A percentile compares a stretch with the other conserved stretches of the same genome.
Evolutionary conservation across 2,888 invertebrate species (phyloP).

Genomic region (Pseudococcus viburni): DNA sequence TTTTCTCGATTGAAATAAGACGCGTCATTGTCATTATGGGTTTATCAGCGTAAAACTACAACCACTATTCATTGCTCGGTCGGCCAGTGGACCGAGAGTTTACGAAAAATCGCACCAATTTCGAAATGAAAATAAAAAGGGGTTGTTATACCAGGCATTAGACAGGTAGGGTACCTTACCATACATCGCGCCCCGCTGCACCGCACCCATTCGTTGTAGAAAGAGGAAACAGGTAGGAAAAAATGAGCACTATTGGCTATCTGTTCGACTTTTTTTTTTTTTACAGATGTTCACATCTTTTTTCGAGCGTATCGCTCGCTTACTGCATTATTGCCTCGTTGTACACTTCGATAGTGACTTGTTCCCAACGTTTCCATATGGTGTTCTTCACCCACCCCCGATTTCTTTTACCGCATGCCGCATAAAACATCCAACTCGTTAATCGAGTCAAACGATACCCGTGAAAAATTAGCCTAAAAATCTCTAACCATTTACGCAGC

Average conservation of each 20-base stretch:
- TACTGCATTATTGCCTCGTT: slow-evolving; percentile 16
- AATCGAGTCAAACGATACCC: background rate
- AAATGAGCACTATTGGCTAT: slow-evolving; percentile 61
- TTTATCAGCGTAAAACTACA: no score
- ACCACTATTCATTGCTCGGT: background rate
- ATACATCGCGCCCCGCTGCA: background rate
- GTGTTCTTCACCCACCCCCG: background rate
- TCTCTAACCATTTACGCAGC: background rate
- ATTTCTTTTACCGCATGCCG: background rate
- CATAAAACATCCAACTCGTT: background rate
- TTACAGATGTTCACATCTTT: slow-evolving; percentile 62
- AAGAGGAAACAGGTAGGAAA: slow-evolving; percentile 63
- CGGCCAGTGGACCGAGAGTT: background rate
- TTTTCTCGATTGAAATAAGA: background rate
- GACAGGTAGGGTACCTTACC: background rate
- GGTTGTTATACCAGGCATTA: background rate
- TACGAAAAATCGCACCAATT: background rate
- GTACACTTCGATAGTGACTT: background rate
- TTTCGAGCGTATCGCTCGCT: slow-evolving; percentile 62
- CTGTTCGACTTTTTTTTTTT: background rate
- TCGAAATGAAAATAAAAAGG: background rate
- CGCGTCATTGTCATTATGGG: no score
- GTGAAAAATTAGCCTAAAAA: background rate
- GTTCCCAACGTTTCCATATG: background rate
- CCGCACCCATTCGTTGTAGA: background rate